Base-by-base conservation (phyloP, 2,797 vertebrate species). In the Ptychadena robeensis region DNA sequence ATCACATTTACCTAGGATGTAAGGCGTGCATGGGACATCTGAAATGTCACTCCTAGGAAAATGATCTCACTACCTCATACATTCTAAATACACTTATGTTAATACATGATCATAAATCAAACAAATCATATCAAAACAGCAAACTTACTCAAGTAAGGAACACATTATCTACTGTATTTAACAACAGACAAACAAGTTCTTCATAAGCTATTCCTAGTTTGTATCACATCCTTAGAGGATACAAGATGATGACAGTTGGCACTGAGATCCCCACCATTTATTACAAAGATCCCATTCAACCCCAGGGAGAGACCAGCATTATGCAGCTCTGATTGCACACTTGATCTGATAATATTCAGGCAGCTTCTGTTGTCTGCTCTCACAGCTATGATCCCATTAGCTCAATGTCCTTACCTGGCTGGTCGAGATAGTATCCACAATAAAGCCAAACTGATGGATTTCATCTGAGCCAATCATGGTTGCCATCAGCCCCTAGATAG, bases 341-440 rank as follows among this genome's bases (percentile, higher is more conserved):
- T 72, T 28, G 8, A 53, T 28, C 72, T 74, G n/a, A 74, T 61
- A 34, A 35, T 32, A 74, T 74, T 72, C 28, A 31, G 25, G 0
- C 14, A 30, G 30, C 3, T 3, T 27, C 40, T 48, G 22, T 35
- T 35, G 70, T 28, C 4, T 35, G 9, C 57, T n/a, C 18, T 63
- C 3, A 12, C 32, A 37, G 53, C 11, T 57, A 25, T 25, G 3
- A 5, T 64, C n/a, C 11, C 9, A 38, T 63, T 31, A 22, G 18
- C 44, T 22, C 18, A 63, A 38, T n/a, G n/a, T 11, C 10, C 96
- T 92, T 90, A 98, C 97, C 97, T 97, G 95, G 86, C 94, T 96
- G 79, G 89, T 88, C 86, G 94, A 93, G 85, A 98, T 90, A 82
- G 96, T 87, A 86, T 97, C 96, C 92, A 96, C 88, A 87, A 98